Base-by-base conservation (phyloP, 2,113 vertebrate species). In the Myotis yumanensis region DNA sequence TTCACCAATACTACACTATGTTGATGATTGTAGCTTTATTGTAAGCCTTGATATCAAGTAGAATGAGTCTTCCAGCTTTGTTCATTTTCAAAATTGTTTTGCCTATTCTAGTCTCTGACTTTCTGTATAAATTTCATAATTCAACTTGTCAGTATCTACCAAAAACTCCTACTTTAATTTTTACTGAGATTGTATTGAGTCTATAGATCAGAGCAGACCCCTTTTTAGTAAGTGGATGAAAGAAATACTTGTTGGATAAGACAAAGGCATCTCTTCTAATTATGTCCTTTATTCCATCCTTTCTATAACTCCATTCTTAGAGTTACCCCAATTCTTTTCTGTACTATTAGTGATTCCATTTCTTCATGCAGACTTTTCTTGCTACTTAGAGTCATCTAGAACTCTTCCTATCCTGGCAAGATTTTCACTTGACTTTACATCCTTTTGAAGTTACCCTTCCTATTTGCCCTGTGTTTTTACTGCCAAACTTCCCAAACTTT, bases 151-250 rank as follows among this genome's bases (percentile, higher is more conserved):
- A 62, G 0, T 51, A 7, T 75, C 57, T 68, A 11, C 20, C n/a
- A 12, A 35, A 75, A 89, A 59, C 28, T 35, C 17, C 62, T 48
- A 5, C 35, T 76, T 68, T 15, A 59, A 69, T 32, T 89, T 68
- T 66, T 79, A 35, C 51, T 66, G 35, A 10, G 32, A 43, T 86
- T 86, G 75, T n/a, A 52, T 75, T 69, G 30, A 86, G 11, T 46
- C 43, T 57, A 20, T 6, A 46, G 12, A 87, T 75, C 11, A 81
- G 30, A 72, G 68, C 69, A 81, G 62, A 52, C 28, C 15, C 72
- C 22, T 64, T 72, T 86, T 52, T 22, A 94, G n/a, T 86, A 52
- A 81, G 14, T 75, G 46, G 30, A 59, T 82, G 57, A 75, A 91
- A 75, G 68, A 86, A 16, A 30, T 92, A 35, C 3, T 69, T 69